These are phyloP conservation scores for Sycobia sp. DNA, from an alignment of 1,140 invertebrate genomes.

Conservation along the genomic window DNA sequence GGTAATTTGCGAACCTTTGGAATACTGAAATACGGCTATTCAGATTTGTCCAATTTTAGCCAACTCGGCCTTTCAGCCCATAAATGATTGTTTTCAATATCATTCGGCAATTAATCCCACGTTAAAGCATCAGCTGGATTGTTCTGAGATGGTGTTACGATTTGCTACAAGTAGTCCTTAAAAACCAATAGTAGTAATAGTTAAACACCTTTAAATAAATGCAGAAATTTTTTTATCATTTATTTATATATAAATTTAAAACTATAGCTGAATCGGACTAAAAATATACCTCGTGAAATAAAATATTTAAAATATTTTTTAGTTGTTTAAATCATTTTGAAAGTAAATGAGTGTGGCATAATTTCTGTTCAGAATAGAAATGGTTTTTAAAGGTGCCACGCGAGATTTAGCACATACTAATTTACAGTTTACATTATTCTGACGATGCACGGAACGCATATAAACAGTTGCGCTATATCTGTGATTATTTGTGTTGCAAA, in stretches of 20 bases:
- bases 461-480: slow-evolving; percentile 51
- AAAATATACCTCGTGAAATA: not conserved
- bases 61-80: too few relatives aligned
- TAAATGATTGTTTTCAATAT: too few relatives aligned
- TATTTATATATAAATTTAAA: too few relatives aligned
- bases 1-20: too few relatives aligned
- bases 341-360: slow-evolving; percentile 12
- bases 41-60: too few relatives aligned
- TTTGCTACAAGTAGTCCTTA: slow-evolving; percentile 31
- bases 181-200: slow-evolving; percentile 51
- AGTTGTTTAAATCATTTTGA: slow-evolving; percentile 5
- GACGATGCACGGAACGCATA: slow-evolving; percentile 29
- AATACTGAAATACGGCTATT: too few relatives aligned
- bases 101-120: too few relatives aligned
- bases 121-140: too few relatives aligned
- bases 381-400: slow-evolving; percentile 27
- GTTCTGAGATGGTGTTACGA: slow-evolving; percentile 37
- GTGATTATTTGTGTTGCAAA: slow-evolving; percentile 47
- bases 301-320: not conserved
- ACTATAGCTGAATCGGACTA: slow-evolving; percentile 57
- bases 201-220: slow-evolving; percentile 47
- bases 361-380: slow-evolving; percentile 17
- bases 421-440: not conserved
- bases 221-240: slow-evolving; percentile 47
- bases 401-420: slow-evolving; percentile 27